Conservation (phyloP, 2,888 invertebrate genomes). For the Sminthurinus aureus region DNA sequence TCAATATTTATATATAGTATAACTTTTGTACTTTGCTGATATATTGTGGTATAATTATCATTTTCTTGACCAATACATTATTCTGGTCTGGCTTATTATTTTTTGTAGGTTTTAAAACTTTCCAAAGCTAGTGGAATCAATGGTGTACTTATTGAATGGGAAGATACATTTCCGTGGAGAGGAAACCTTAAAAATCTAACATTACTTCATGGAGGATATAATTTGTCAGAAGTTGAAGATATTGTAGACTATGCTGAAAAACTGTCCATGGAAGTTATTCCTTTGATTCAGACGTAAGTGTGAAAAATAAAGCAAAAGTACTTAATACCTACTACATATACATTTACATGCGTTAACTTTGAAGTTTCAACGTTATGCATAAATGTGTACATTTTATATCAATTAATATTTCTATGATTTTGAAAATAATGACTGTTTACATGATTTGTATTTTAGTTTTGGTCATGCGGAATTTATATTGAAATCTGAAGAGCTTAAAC, state of each 20-base stretch:
- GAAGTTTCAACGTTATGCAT: too few relatives aligned
- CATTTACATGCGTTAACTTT: too few relatives aligned
- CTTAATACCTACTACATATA: background rate
- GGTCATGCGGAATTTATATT: slow-evolving; percentile 86
- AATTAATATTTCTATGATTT: background rate
- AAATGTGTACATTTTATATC: too few relatives aligned
- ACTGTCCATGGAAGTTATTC: slow-evolving; percentile 75
- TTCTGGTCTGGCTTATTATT: background rate
- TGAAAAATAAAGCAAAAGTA: background rate
- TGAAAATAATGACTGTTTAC: too few relatives aligned
- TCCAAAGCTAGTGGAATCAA: slow-evolving; percentile 77
- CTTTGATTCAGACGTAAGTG: slow-evolving; percentile 76
- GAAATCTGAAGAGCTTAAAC: slow-evolving; percentile 74
- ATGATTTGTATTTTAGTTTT: slow-evolving; percentile 63
- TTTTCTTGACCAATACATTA: background rate
- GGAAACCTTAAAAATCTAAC: slow-evolving; percentile 68
- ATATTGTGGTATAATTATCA: background rate
- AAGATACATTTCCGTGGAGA: slow-evolving; percentile 85
- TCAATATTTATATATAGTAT: too few relatives aligned
- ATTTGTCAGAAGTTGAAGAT: slow-evolving; percentile 71
- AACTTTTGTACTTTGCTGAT: too few relatives aligned
- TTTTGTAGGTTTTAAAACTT: slow-evolving; percentile 60
- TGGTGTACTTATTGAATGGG: slow-evolving; percentile 85
- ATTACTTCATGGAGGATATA: slow-evolving; percentile 71
- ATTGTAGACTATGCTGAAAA: slow-evolving; percentile 74